phyloP scores from a whole-genome alignment of 2,888 invertebrate species.

The Brachypalpus laphriformis region DNA sequence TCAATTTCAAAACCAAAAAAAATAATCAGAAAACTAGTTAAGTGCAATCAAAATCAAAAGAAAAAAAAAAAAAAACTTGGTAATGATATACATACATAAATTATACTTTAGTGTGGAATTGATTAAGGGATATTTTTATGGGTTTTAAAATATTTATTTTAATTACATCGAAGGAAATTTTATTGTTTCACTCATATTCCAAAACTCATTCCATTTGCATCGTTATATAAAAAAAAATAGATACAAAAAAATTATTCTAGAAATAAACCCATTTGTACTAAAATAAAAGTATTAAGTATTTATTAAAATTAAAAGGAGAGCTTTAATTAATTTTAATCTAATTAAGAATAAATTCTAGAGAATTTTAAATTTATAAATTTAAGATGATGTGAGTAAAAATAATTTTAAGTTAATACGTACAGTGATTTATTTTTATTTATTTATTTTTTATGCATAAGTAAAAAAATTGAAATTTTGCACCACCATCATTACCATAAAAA shows the following conservation, averaged over 20 bases:
- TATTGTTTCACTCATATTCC: neutral
- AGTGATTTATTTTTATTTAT: constrained; percentile 13
- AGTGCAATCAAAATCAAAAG: constrained; percentile 71
- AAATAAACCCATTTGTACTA: constrained; percentile 16
- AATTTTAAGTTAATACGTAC: constrained; percentile 20
- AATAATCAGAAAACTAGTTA: constrained; percentile 47
- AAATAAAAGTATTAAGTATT: constrained; percentile 40
- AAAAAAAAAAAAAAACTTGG: constrained; percentile 25
- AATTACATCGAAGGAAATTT: constrained; percentile 53
- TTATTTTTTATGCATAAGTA: neutral
- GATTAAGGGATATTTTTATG: constrained; percentile 6
- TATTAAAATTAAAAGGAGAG: constrained; percentile 66
- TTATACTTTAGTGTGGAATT: constrained; percentile 36
- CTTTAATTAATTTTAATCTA: constrained; percentile 75
- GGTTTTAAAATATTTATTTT: constrained; percentile 2
- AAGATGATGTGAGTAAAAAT: constrained; percentile 59
- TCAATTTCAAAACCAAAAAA: constrained; percentile 35
- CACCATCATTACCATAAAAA: no score
- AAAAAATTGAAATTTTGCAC: constrained; percentile 26
- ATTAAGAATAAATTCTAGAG: constrained; percentile 65
- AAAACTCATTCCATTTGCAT: neutral
- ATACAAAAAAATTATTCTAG: neutral
- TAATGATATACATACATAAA: constrained; percentile 11
- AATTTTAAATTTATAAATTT: constrained; percentile 55
- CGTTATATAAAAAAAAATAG: neutral